These are phyloP conservation scores for Enteromius viviparus DNA, from an alignment of 2,797 vertebrate species.

Conservation along the genomic window DNA sequence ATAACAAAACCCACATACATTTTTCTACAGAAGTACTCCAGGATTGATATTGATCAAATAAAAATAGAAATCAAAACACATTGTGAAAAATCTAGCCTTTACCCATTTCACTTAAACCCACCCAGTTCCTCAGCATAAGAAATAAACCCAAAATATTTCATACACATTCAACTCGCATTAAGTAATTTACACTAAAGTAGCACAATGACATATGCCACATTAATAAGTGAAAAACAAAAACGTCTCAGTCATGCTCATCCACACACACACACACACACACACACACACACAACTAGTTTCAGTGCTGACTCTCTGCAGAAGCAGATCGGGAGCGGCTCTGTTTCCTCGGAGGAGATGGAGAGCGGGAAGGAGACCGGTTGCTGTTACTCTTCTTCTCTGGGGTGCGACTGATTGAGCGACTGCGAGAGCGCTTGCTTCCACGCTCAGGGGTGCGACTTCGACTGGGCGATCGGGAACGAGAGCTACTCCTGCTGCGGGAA, in stretches of 20 bases:
- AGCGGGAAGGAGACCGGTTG: slow-evolving; percentile 75
- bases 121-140: not conserved
- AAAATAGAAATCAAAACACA: slow-evolving; percentile 9
- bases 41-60: slow-evolving; percentile 10
- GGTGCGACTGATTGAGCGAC: slow-evolving; percentile 84
- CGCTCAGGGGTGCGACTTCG: slow-evolving; percentile 72
- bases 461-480: slow-evolving; percentile 78
- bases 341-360: slow-evolving; percentile 63
- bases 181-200: slow-evolving; percentile 46
- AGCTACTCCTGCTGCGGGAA: slow-evolving; percentile 85
- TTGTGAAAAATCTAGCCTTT: slow-evolving; percentile 24
- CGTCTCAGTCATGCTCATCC: slow-evolving; percentile 21
- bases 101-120: slow-evolving; percentile 8
- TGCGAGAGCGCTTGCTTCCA: slow-evolving; percentile 66
- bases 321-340: slow-evolving; percentile 78
- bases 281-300: slow-evolving; percentile 33
- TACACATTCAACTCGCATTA: slow-evolving; percentile 25
- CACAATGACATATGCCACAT: slow-evolving; percentile 40
- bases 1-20: slow-evolving; percentile 25
- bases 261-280: not conserved
- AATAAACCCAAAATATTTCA: slow-evolving; percentile 1
- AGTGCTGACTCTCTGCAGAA: slow-evolving; percentile 79
- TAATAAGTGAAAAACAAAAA: not conserved
- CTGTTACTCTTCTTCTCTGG: slow-evolving; percentile 85
- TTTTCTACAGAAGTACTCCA: slow-evolving; percentile 42